Conservation (phyloP, 2,797 vertebrate genomes). For the Knipowitschia caucasica region DNA sequence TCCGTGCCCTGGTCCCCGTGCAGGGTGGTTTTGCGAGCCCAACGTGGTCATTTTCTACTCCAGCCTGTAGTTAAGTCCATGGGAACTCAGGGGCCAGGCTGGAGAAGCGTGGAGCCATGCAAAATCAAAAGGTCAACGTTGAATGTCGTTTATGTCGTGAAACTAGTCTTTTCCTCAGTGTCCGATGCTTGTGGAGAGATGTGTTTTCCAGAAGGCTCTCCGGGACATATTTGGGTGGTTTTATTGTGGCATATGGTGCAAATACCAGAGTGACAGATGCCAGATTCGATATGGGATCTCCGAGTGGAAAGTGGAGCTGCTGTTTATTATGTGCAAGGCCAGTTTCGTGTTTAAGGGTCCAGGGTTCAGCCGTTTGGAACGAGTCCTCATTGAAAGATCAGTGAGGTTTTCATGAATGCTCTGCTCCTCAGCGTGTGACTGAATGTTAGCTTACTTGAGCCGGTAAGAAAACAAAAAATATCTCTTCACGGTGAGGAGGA, state of each 20-base stretch:
- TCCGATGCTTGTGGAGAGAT: conserved; percentile 13
- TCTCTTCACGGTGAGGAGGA: not conserved
- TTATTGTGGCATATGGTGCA: conserved; percentile 16
- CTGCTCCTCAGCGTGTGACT: not conserved
- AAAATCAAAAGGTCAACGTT: conserved; percentile 40
- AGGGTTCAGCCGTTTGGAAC: not conserved
- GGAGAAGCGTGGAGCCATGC: conserved; percentile 53
- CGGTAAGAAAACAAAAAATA: not conserved
- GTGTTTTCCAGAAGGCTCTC: conserved; percentile 23
- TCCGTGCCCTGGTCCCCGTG: conserved; percentile 43
- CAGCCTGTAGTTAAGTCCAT: conserved; percentile 71
- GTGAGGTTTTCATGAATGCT: not conserved
- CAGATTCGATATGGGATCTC: conserved; percentile 33
- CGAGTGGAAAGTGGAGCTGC: conserved; percentile 39
- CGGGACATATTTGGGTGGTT: conserved; percentile 16
- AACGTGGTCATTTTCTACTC: conserved; percentile 71
- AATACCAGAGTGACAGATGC: conserved; percentile 29
- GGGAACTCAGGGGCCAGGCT: conserved; percentile 64
- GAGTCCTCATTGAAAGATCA: not conserved
- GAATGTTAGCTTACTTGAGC: not conserved
- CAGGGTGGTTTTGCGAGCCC: conserved; percentile 48
- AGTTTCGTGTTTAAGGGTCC: conserved; percentile 12
- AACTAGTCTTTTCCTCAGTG: conserved; percentile 11
- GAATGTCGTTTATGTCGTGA: conserved; percentile 26
- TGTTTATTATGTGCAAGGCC: conserved; percentile 36